Evolutionary conservation across 2,113 vertebrate genomes (phyloP).

Genomic region (Thunnus thynnus): DNA sequence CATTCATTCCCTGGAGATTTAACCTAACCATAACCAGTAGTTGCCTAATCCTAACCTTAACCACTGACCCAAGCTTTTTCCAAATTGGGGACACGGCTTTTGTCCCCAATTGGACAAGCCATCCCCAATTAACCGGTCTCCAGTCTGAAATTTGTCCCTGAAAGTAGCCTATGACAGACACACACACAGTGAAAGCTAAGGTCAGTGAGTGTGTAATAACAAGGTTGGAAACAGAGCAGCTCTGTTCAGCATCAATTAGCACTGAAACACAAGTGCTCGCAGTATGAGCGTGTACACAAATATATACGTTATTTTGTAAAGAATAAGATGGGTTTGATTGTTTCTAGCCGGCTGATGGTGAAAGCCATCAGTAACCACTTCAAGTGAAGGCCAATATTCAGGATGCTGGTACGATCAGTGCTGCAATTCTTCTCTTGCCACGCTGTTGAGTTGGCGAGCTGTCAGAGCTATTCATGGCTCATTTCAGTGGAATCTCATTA

Average conservation of each 20-base stretch:
- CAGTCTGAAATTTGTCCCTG: too few relatives aligned
- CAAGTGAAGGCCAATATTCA: neutral
- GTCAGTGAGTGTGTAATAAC: constrained; percentile 47
- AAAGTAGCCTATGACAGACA: neutral
- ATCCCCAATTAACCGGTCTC: too few relatives aligned
- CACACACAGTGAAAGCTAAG: neutral
- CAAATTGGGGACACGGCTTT: too few relatives aligned
- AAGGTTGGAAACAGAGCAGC: constrained; percentile 56
- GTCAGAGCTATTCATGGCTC: constrained; percentile 42
- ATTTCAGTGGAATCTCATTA: constrained; percentile 66
- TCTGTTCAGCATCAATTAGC: constrained; percentile 72
- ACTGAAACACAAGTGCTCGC: constrained; percentile 8
- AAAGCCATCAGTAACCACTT: too few relatives aligned
- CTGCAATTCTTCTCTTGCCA: neutral
- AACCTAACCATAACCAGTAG: too few relatives aligned
- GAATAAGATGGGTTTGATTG: too few relatives aligned
- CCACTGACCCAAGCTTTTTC: too few relatives aligned
- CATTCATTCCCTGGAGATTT: too few relatives aligned
- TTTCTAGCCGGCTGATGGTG: too few relatives aligned
- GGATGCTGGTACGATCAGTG: neutral
- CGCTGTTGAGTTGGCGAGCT: constrained; percentile 25
- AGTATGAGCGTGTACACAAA: neutral
- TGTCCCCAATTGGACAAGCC: too few relatives aligned
- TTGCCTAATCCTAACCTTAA: too few relatives aligned
- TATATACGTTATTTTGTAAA: neutral